Evolutionary conservation across 2,888 invertebrate genomes (phyloP).

Genomic region (Synergus laeviventris): DNA sequence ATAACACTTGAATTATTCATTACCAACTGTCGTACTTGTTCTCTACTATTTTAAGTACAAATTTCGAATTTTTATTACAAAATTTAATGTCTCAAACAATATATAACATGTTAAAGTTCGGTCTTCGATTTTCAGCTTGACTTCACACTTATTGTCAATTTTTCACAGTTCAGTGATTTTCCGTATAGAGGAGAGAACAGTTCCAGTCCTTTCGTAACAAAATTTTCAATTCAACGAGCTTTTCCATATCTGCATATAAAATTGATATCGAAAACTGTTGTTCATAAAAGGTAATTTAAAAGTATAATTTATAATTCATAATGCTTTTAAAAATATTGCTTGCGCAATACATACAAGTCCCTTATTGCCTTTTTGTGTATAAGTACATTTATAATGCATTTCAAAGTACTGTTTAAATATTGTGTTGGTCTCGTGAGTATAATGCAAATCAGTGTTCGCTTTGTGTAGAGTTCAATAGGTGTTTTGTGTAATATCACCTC

Average conservation of each 20-base stretch:
- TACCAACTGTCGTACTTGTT: neutral
- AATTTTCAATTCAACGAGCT: neutral
- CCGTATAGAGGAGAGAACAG: neutral
- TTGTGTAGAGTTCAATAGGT: neutral
- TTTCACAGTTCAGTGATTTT: conserved; percentile 24
- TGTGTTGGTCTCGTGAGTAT: neutral
- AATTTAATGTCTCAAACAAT: neutral
- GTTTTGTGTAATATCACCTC: conserved; percentile 5
- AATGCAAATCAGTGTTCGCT: conserved; percentile 12
- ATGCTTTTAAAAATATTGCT: neutral
- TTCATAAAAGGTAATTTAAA: neutral
- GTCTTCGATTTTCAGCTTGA: conserved; percentile 22
- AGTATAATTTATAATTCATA: neutral
- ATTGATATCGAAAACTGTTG: too few species aligned
- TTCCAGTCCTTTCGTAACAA: neutral
- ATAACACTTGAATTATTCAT: neutral
- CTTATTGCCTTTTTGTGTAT: neutral
- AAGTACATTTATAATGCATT: neutral
- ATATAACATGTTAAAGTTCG: neutral
- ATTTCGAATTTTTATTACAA: neutral
- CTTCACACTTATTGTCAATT: conserved; percentile 29
- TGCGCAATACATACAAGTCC: neutral
- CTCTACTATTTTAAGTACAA: neutral
- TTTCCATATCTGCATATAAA: neutral
- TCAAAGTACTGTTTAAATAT: conserved; percentile 17